Conservation (phyloP, 2,113 vertebrate genomes). For the Plestiodon gilberti region DNA sequence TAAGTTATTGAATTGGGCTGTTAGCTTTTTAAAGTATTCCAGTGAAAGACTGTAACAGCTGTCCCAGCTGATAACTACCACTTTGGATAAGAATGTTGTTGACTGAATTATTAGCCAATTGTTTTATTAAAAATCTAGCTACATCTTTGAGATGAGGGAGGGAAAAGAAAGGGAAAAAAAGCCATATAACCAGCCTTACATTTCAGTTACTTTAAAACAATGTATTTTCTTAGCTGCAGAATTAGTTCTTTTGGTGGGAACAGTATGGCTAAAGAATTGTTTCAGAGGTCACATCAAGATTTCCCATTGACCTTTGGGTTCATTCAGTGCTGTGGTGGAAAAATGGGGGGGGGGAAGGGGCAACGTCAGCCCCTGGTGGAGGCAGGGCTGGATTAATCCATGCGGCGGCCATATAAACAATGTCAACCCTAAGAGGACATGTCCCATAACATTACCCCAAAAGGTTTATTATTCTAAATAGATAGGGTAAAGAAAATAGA, state of each 20-base stretch:
- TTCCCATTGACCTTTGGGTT: slow-evolving; percentile 14
- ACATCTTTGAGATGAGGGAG: slow-evolving; percentile 49
- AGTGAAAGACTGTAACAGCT: slow-evolving; percentile 82
- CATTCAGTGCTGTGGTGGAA: neutral
- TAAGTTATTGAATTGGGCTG: slow-evolving; percentile 84
- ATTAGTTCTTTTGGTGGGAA: slow-evolving; percentile 57
- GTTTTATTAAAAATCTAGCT: slow-evolving; percentile 65
- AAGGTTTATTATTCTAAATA: too few relatives aligned
- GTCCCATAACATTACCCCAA: too few relatives aligned
- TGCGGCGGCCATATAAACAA: too few relatives aligned
- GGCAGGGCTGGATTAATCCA: too few relatives aligned
- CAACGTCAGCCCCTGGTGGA: too few relatives aligned
- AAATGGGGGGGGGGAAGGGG: neutral
- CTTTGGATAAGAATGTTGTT: slow-evolving; percentile 75
- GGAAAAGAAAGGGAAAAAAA: neutral
- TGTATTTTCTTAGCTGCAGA: slow-evolving; percentile 54
- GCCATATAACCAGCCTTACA: slow-evolving; percentile 42
- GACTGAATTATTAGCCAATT: slow-evolving; percentile 75
- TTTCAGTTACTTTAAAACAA: slow-evolving; percentile 68
- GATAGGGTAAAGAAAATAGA: too few relatives aligned
- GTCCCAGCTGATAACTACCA: slow-evolving; percentile 82
- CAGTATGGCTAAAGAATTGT: slow-evolving; percentile 35
- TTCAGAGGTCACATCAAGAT: slow-evolving; percentile 32
- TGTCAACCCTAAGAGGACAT: too few relatives aligned
- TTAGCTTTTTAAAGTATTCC: slow-evolving; percentile 80